Base-by-base conservation (phyloP, 1,140 invertebrate species). In the Archegozetes longisetosus region DNA sequence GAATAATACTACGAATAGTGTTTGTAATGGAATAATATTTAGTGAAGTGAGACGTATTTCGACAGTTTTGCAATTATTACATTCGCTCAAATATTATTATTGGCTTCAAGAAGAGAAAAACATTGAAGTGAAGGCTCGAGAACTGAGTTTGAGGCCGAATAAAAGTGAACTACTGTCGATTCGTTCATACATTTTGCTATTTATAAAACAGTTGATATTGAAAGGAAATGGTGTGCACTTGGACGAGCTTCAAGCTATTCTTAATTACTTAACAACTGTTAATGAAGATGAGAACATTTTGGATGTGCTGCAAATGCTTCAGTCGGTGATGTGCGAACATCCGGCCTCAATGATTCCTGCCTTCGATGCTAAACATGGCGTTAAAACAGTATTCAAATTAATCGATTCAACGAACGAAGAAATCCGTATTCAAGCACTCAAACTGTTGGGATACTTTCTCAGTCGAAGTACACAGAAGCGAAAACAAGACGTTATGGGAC, bases 51-150 rank as follows among this genome's bases (percentile, higher is more conserved):
- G 95, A 46, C 79, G 94, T 55, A 91, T 98, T 49, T 93, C 89
- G 66, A 98, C 94, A 0, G 93, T 98, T 0, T 77, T 98, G 9
- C 93, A 98, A 75, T 95, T 93, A 0, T 89, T 98, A 63, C 93
- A 99, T 71, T 93, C 95, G 0, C 77, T 99, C 28, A 98, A 98
- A 75, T 96, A 92, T 71, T 98, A 97, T 74, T 98, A 98, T 72
- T 98, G 94, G 93, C 88, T 98, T 17, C 85, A n/a, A 12, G 51
- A 54, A 27, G 62, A 64, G 32, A 48, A 63, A 27, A 25, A 32
- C 14, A 28, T 55, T 28, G 22, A 40, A 24, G 50, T 61, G 13
- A 57, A 55, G 40, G 62, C 53, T 23, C 22, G 25, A 22, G 55
- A 64, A 2, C 23, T 12, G 3, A 29, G 17, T 26, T 49, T 51